phyloP scores from a whole-genome alignment of 1,140 invertebrate genomes.

The Drosophila pectinifera region DNA sequence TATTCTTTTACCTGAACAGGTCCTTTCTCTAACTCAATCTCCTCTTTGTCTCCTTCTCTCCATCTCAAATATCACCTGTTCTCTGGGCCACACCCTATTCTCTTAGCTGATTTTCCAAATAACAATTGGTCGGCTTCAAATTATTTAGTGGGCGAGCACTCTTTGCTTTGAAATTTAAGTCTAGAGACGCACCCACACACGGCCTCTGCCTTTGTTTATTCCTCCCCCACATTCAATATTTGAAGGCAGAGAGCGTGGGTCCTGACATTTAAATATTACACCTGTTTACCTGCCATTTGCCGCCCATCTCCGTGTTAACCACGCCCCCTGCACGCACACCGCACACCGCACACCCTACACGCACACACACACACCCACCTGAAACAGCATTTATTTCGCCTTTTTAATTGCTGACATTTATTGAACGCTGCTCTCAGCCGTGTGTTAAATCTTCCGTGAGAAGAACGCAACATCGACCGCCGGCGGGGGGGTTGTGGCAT shows the following conservation, averaged over 20 bases:
- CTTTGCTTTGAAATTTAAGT: constrained; percentile 18
- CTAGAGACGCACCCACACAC: neutral
- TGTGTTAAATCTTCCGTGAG: constrained; percentile 77
- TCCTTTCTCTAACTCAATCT: no score
- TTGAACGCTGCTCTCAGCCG: constrained; percentile 57
- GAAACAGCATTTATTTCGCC: constrained; percentile 70
- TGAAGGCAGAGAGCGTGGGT: neutral
- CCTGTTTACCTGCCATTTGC: constrained; percentile 38
- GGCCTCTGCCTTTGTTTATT: neutral
- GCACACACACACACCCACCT: constrained; percentile 9
- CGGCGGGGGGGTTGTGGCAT: neutral
- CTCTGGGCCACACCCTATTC: neutral
- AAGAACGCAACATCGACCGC: constrained; percentile 19
- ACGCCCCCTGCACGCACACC: no score
- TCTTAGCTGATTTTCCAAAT: neutral
- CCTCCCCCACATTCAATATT: constrained; percentile 17
- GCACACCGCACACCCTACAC: neutral
- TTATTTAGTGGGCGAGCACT: neutral
- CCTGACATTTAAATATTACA: constrained; percentile 49
- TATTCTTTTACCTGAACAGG: no score
- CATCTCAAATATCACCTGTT: neutral
- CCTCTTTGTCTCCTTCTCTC: neutral
- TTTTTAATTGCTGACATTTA: constrained; percentile 83
- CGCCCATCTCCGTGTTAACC: constrained; percentile 31
- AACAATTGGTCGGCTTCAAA: neutral